Conservation (phyloP, 2,113 vertebrate genomes). For the Rhinichthys klamathensis region DNA sequence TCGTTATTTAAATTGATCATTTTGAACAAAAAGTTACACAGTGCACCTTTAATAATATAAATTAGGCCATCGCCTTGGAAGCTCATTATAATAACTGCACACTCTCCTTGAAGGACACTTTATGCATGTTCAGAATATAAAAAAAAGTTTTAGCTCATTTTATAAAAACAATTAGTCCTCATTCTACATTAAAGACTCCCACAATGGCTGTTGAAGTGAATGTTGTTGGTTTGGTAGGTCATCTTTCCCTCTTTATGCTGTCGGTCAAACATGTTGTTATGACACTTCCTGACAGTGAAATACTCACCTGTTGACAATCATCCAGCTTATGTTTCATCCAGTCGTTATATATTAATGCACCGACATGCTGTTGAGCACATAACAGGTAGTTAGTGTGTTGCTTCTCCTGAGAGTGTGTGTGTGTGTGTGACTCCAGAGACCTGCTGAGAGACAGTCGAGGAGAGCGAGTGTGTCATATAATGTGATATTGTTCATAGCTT, state of each 20-base stretch:
- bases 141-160: not conserved
- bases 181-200: not conserved
- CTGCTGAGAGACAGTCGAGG: not conserved
- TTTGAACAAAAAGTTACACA: too few relatives aligned
- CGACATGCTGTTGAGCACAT: not conserved
- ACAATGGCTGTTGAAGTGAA: not conserved
- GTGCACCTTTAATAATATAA: too few relatives aligned
- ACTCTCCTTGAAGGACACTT: too few relatives aligned
- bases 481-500: not conserved
- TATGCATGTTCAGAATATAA: too few relatives aligned
- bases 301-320: not conserved
- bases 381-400: not conserved
- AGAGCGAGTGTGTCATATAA: not conserved
- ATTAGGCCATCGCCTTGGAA: too few relatives aligned
- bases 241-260: slow-evolving; percentile 36
- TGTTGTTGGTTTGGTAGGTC: slow-evolving; percentile 65
- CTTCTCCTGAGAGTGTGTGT: too few relatives aligned
- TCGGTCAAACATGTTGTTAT: too few relatives aligned
- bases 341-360: not conserved
- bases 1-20: too few relatives aligned
- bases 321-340: not conserved
- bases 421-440: not conserved
- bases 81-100: too few relatives aligned
- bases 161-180: not conserved
- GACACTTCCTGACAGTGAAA: not conserved